Conservation (phyloP, 2,797 vertebrate species). For the Sebastes jordani region DNA sequence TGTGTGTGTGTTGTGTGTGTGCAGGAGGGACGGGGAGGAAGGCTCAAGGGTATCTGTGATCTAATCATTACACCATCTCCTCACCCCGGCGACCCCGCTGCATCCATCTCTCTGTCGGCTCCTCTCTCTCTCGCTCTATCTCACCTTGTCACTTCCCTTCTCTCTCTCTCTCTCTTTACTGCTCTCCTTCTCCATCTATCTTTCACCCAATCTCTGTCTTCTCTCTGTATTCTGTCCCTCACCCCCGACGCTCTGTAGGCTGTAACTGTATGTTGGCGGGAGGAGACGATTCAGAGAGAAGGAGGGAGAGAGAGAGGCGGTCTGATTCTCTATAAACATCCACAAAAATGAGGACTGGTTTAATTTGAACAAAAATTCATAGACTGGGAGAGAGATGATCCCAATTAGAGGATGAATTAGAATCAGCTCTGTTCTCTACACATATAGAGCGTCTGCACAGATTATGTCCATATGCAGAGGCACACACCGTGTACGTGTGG, state of each 20-base stretch:
- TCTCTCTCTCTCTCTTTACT: constrained; percentile 13
- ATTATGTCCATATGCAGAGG: constrained; percentile 13
- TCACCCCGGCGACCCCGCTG: constrained; percentile 70
- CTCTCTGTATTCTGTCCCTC: constrained; percentile 56
- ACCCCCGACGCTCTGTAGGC: constrained; percentile 34
- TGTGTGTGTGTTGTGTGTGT: background rate
- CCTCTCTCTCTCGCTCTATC: constrained; percentile 45
- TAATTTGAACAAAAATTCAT: constrained; percentile 19
- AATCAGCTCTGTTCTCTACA: background rate
- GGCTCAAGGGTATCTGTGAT: constrained; percentile 80
- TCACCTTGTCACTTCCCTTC: constrained; percentile 53
- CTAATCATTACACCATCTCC: constrained; percentile 82
- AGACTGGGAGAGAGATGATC: background rate
- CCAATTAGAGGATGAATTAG: constrained; percentile 18
- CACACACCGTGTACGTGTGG: background rate
- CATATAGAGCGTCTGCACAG: background rate
- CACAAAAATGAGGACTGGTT: constrained; percentile 21
- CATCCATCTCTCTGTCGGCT: constrained; percentile 76
- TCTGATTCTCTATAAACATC: constrained; percentile 16
- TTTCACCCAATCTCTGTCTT: constrained; percentile 63
- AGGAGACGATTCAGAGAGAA: constrained; percentile 20
- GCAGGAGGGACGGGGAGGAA: constrained; percentile 45
- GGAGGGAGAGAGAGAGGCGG: background rate
- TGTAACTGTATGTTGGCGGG: constrained; percentile 21
- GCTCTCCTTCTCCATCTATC: constrained; percentile 59